Base-by-base conservation (phyloP, 2,113 vertebrate genomes). In the Chlamydotis undulata region DNA sequence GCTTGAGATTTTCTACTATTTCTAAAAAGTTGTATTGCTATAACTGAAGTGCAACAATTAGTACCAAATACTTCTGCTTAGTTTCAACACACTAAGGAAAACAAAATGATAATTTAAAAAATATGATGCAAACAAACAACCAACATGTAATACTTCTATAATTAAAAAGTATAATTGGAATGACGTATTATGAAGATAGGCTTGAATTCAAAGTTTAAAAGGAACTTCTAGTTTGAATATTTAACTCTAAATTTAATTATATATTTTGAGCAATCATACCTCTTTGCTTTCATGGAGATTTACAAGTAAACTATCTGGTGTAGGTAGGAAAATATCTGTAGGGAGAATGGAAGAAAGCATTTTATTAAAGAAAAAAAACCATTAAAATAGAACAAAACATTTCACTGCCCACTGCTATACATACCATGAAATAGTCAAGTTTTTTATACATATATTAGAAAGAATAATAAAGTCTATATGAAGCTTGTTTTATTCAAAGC, bases 241-340 rank as follows among this genome's bases (percentile, higher is more conserved):
- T 53, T 29, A 89, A 22, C 9, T 93, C 3, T 59, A 75, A 78
- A 68, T 59, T 39, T 33, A 78, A 81, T 89, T 1, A 59, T 24
- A 14, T 3, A 52, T 79, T 86, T 85, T 92, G 50, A 87, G 55
- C 37, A 71, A 52, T 67, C 96, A 84, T 97, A 99, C 99, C 99
- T 99, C 99, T 96, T 97, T 98, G 96, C 99, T 99, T 95, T 99
- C 99, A 97, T 99, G 98, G 19, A 99, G 98, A 96, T 99, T 99
- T 86, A 99, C 99, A 97, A 99, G 98, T 93, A 99, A 98, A 96
- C 98, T 99, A 97, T 99, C 99, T 37, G 99, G 99, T 80, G 98
- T 99, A 35, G 99, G 99, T 2, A 99, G 98, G 94, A 99, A 99
- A 92, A 99, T 94, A 94, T 99, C 99, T 99, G 96, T 23, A 94